Evolutionary conservation across 2,113 vertebrate genomes (phyloP).

Genomic region (Psittacus erithacus): DNA sequence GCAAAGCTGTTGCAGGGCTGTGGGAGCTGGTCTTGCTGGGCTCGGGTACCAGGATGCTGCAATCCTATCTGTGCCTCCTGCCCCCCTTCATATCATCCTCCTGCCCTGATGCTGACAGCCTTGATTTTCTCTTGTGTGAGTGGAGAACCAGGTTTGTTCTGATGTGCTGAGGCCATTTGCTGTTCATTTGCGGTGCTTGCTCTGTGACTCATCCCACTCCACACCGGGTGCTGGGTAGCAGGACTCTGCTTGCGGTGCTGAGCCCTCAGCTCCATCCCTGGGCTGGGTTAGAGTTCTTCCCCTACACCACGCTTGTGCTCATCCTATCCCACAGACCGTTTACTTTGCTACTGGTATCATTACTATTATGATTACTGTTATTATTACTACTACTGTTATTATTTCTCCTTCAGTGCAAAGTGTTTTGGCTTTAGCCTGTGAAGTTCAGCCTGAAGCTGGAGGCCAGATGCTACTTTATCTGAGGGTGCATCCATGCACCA

Average conservation of each 20-base stretch:
- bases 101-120: not conserved
- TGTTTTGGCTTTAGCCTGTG: not conserved
- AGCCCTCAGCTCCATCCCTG: not conserved
- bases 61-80: not conserved
- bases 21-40: not conserved
- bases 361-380: not conserved
- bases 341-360: not conserved
- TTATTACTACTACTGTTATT: too few species aligned
- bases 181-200: not conserved
- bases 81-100: not conserved
- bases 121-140: not conserved
- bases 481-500: not conserved
- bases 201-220: not conserved
- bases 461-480: not conserved
- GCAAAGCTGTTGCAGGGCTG: accelerated
- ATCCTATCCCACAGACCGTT: not conserved
- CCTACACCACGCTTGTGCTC: accelerated
- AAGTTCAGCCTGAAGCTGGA: not conserved
- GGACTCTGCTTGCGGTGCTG: not conserved
- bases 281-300: not conserved
- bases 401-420: not conserved
- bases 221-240: accelerated
- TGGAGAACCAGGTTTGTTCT: not conserved
- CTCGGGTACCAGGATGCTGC: not conserved
- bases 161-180: not conserved